Evolutionary conservation across 2,888 invertebrate genomes (phyloP).

Genomic region (Parnassius mnemosyne): DNA sequence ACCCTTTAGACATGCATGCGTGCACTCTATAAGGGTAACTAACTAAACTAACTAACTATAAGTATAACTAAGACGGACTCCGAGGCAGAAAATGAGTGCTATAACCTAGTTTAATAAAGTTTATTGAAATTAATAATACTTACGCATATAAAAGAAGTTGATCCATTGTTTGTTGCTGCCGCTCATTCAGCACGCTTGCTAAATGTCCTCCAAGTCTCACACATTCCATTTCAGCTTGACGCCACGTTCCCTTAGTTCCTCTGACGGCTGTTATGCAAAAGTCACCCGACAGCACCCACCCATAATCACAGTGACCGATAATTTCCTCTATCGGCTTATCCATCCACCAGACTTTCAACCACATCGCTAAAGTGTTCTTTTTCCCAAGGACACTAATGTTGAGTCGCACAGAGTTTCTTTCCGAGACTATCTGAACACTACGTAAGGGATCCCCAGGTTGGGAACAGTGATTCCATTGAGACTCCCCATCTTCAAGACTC

Average conservation of each 20-base stretch:
- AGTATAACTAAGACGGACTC: too few relatives aligned
- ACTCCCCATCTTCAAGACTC: slow-evolving; percentile 79
- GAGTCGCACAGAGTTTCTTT: slow-evolving; percentile 77
- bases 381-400: slow-evolving; percentile 67
- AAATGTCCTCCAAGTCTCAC: slow-evolving; percentile 83
- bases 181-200: slow-evolving; percentile 82
- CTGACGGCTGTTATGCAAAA: slow-evolving; percentile 84
- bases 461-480: slow-evolving; percentile 82
- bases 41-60: too few relatives aligned
- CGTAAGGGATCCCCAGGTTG: slow-evolving; percentile 78
- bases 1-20: too few relatives aligned
- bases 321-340: slow-evolving; percentile 82
- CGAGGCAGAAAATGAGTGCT: too few relatives aligned
- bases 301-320: slow-evolving; percentile 84
- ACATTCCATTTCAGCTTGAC: slow-evolving; percentile 85
- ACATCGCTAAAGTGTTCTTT: slow-evolving; percentile 68
- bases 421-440: slow-evolving; percentile 81
- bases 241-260: slow-evolving; percentile 81
- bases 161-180: slow-evolving; percentile 83
- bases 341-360: slow-evolving; percentile 82
- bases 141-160: slow-evolving; percentile 84
- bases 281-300: slow-evolving; percentile 84
- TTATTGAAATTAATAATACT: slow-evolving; percentile 38
- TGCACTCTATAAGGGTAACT: too few relatives aligned
- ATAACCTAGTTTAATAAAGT: too few relatives aligned